Conservation (phyloP, 1,140 invertebrate species). For the Diorhabda elongata region DNA sequence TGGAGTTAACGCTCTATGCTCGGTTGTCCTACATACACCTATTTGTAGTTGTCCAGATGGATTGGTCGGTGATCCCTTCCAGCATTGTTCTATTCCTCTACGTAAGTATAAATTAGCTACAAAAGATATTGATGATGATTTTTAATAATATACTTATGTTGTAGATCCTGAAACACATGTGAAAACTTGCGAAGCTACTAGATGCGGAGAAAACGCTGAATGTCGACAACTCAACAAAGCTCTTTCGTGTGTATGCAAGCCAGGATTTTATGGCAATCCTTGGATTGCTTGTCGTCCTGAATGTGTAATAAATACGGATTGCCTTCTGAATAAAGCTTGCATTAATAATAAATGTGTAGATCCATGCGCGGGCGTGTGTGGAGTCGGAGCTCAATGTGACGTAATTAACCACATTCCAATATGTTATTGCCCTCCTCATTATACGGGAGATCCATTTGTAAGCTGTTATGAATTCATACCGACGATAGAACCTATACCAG, state of each 20-base stretch:
- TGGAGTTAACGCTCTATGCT: constrained; percentile 72
- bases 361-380: constrained; percentile 74
- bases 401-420: constrained; percentile 73
- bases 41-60: constrained; percentile 70
- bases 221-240: constrained; percentile 58
- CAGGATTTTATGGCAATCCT: constrained; percentile 69
- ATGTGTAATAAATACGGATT: constrained; percentile 76
- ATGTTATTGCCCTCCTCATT: constrained; percentile 69
- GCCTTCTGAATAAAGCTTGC: constrained; percentile 62
- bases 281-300: constrained; percentile 70
- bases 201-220: constrained; percentile 71
- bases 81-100: constrained; percentile 61
- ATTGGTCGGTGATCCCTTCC: constrained; percentile 77
- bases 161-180: constrained; percentile 47
- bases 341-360: constrained; percentile 76
- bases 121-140: not conserved
- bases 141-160: constrained; percentile 10
- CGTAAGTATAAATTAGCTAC: constrained; percentile 41
- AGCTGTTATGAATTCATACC: constrained; percentile 59
- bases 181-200: constrained; percentile 60
- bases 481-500: constrained; percentile 46
- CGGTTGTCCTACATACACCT: constrained; percentile 70
- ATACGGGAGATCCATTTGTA: constrained; percentile 74
- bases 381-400: constrained; percentile 68
- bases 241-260: constrained; percentile 61